These are phyloP conservation scores for Liposcelis brunnea DNA, from an alignment of 2,888 invertebrate genomes.

Conservation along the genomic window DNA sequence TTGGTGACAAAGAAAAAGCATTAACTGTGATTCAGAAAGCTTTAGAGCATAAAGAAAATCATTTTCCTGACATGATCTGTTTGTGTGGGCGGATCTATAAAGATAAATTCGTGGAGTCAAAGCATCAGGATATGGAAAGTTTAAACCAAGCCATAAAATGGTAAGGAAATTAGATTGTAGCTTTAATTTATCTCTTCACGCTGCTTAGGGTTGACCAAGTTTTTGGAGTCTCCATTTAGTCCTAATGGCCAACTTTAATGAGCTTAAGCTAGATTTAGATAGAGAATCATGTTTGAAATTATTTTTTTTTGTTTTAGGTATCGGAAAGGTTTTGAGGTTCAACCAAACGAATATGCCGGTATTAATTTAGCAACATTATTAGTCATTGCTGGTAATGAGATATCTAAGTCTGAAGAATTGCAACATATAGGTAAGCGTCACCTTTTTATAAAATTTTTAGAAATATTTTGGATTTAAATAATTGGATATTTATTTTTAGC, in stretches of 20 bases:
- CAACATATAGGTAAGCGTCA: constrained; percentile 59
- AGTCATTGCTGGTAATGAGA: constrained; percentile 91
- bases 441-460: too few species aligned
- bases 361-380: constrained; percentile 94
- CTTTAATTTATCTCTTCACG: too few species aligned
- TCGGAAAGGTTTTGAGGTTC: constrained; percentile 90
- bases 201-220: background rate
- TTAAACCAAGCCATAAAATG: constrained; percentile 86
- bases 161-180: too few species aligned
- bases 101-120: constrained; percentile 92
- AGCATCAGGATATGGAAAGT: constrained; percentile 73
- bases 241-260: too few species aligned
- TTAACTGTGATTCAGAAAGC: constrained; percentile 81
- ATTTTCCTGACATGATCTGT: constrained; percentile 94
- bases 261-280: too few species aligned
- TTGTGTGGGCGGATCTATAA: constrained; percentile 95
- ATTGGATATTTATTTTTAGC: constrained; percentile 28
- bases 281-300: too few species aligned
- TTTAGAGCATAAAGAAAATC: constrained; percentile 80
- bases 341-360: constrained; percentile 97
- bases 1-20: constrained; percentile 89
- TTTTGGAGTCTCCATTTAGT: background rate
- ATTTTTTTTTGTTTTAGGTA: constrained; percentile 36
- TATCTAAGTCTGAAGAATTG: constrained; percentile 76
- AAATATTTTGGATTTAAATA: background rate